Percentiles rank a stretch among this genome's conserved stretches.
These are phyloP conservation scores for Tachystola acroxantha DNA, from an alignment of 2,888 invertebrate genomes.

Conservation along the genomic window DNA sequence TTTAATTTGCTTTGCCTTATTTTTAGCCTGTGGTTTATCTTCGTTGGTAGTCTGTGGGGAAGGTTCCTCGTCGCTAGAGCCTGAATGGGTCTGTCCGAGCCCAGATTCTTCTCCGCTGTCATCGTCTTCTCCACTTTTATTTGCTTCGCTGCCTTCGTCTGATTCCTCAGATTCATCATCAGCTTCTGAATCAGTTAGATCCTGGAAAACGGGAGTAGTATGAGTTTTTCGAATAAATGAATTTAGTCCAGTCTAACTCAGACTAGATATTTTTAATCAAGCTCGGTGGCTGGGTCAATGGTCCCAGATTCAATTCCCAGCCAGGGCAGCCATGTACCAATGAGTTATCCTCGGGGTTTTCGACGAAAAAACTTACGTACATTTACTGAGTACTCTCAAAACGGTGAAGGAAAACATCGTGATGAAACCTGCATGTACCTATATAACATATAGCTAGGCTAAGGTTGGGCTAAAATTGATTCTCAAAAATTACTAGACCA, in stretches of 20 bases:
- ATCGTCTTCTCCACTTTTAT: constrained; percentile 37
- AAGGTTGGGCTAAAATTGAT: no score
- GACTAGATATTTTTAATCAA: background rate
- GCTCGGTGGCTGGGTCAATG: no score
- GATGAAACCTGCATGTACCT: no score
- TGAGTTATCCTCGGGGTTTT: no score
- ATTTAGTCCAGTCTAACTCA: background rate
- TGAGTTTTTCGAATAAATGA: background rate
- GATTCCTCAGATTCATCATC: constrained; percentile 37
- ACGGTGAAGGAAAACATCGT: no score
- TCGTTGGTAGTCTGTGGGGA: constrained; percentile 20
- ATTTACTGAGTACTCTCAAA: no score
- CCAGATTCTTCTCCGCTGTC: constrained; percentile 60
- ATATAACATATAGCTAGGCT: no score
- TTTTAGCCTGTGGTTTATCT: constrained; percentile 11
- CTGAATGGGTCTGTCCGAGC: constrained; percentile 33
- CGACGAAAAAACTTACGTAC: no score
- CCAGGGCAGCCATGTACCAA: no score
- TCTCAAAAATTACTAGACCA: no score
- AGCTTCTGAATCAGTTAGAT: constrained; percentile 48
- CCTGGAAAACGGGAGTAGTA: constrained; percentile 29
- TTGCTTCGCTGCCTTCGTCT: constrained; percentile 33
- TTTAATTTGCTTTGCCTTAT: constrained; percentile 14
- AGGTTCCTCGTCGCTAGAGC: constrained; percentile 29
- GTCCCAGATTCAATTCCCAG: no score